These are phyloP conservation scores for Phylloscopus trochilus DNA, from an alignment of 2,113 vertebrate genomes.

Conservation along the genomic window DNA sequence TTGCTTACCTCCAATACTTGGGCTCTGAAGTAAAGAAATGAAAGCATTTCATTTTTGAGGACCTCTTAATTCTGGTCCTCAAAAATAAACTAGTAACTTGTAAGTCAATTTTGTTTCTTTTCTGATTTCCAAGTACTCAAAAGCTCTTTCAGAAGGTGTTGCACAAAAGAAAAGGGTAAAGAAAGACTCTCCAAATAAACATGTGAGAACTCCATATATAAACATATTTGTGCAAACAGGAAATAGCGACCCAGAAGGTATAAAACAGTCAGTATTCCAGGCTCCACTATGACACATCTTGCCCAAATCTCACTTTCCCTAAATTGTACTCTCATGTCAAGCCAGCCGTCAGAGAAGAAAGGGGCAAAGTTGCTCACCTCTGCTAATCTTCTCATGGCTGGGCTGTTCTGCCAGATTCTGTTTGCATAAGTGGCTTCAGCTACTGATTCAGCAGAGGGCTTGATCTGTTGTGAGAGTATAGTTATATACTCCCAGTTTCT, in stretches of 20 bases:
- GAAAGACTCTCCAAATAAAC: neutral
- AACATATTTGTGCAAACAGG: neutral
- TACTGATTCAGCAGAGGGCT: slow-evolving; percentile 4
- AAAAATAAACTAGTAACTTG: neutral
- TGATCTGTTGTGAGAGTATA: neutral
- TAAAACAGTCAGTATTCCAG: neutral
- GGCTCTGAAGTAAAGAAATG: neutral
- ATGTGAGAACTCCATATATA: neutral
- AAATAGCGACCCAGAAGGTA: neutral
- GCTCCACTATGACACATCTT: neutral
- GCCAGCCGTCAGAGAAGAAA: neutral
- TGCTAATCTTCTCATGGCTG: slow-evolving; percentile 22
- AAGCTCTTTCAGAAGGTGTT: neutral
- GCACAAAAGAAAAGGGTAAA: neutral
- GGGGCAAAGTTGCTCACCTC: slow-evolving; percentile 49
- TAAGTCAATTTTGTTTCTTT: neutral
- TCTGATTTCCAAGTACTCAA: neutral
- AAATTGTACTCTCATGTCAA: neutral
- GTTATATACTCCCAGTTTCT: slow-evolving; percentile 3
- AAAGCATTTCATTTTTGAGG: too few relatives aligned
- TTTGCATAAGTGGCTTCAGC: slow-evolving; percentile 22
- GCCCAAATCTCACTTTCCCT: neutral
- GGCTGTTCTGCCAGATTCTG: neutral
- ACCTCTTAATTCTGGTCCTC: neutral
- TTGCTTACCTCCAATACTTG: neutral